Percentiles rank a stretch among this genome's conserved stretches.
These are phyloP conservation scores for Centrocercus urophasianus DNA, from an alignment of 2,113 vertebrate species.

Conservation along the genomic window DNA sequence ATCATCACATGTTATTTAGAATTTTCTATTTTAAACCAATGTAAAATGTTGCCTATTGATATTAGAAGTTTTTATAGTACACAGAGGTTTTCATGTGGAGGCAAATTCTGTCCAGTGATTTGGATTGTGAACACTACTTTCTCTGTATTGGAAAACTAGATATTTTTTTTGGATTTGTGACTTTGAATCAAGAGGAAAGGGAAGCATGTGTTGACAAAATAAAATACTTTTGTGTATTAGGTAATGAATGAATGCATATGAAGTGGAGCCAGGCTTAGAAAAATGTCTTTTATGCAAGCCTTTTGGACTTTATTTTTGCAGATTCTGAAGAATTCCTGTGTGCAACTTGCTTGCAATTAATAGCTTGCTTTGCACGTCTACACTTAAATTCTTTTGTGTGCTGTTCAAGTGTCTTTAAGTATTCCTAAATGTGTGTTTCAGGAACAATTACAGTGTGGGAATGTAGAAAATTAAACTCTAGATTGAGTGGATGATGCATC, in stretches of 20 bases:
- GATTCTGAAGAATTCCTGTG: not conserved
- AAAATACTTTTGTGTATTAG: not conserved
- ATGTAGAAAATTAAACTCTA: not conserved
- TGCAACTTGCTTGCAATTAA: not conserved
- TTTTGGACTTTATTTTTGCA: not conserved
- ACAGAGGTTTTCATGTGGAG: not conserved
- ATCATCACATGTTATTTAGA: not conserved
- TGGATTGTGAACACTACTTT: not conserved
- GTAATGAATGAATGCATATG: not conserved
- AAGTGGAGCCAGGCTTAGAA: not conserved
- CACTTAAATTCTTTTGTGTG: not conserved
- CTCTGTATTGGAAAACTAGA: not conserved
- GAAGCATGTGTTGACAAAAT: not conserved
- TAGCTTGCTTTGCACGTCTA: not conserved
- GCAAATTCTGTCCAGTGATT: not conserved
- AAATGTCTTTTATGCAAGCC: not conserved
- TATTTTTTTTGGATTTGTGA: not conserved
- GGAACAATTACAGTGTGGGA: not conserved
- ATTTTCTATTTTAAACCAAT: not conserved
- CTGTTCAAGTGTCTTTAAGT: not conserved
- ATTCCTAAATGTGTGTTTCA: not conserved
- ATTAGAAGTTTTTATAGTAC: not conserved
- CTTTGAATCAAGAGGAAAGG: not conserved
- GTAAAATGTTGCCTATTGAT: not conserved
- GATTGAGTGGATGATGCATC: not conserved